These are phyloP conservation scores for Hoplias malabaricus DNA, from an alignment of 2,113 vertebrate genomes.

Conservation along the genomic window DNA sequence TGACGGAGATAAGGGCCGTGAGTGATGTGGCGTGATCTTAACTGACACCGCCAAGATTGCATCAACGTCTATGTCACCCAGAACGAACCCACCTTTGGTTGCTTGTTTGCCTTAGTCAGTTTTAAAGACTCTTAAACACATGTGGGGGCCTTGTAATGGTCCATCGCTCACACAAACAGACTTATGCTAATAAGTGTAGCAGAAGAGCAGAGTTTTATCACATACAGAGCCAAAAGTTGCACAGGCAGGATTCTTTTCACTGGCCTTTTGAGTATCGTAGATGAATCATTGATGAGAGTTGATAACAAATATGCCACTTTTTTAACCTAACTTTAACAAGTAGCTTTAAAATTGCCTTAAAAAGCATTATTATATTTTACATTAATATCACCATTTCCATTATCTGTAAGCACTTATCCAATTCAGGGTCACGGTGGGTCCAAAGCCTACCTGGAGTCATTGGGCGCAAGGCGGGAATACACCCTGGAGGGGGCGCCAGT, in stretches of 20 bases:
- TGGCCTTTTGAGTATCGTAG: not conserved
- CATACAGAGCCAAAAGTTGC: not conserved
- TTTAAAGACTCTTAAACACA: not conserved
- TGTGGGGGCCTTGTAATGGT: not conserved
- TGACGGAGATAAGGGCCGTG: conserved; percentile 19
- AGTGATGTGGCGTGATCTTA: conserved; percentile 23
- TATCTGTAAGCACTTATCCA: no score
- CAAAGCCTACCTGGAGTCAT: no score
- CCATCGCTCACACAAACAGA: not conserved
- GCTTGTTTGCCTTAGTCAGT: conserved; percentile 5
- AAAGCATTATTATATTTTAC: no score
- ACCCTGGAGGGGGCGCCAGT: no score
- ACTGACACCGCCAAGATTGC: conserved; percentile 19
- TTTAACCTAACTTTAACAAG: no score
- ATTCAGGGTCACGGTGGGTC: no score
- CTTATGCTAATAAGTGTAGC: not conserved
- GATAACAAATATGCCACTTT: not conserved
- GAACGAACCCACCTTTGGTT: not conserved
- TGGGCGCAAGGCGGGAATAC: no score
- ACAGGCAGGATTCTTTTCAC: not conserved
- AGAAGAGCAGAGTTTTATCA: not conserved
- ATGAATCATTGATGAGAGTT: conserved; percentile 11
- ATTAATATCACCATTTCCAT: no score
- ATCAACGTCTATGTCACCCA: not conserved
- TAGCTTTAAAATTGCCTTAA: no score